phyloP scores from a whole-genome alignment of 2,888 invertebrate genomes.

The Rambutsinella grinnellia region DNA sequence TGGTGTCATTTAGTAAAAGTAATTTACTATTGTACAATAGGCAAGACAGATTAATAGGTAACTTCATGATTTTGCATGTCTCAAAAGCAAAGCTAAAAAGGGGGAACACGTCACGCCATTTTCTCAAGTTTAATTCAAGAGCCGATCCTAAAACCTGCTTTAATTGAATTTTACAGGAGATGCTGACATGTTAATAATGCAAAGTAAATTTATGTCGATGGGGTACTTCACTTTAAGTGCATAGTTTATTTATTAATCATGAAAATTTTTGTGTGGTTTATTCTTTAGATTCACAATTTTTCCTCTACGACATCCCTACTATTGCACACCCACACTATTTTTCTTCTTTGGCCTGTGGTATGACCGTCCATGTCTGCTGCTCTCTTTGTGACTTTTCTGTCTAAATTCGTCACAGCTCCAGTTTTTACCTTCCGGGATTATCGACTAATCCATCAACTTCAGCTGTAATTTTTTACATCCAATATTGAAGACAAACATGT shows the following conservation, averaged over 20 bases:
- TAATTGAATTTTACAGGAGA: background rate
- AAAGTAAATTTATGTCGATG: background rate
- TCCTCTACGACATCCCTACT: no score
- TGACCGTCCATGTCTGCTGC: background rate
- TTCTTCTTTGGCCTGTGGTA: background rate
- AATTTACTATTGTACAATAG: background rate
- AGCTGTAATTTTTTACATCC: background rate
- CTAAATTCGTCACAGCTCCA: background rate
- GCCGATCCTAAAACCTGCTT: background rate
- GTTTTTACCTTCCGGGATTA: background rate
- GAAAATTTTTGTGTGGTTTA: background rate
- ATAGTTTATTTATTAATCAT: background rate
- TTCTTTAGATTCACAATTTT: background rate
- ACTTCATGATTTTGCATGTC: no score
- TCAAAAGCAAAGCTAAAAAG: no score
- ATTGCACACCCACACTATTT: background rate
- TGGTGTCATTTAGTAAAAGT: background rate
- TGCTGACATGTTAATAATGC: background rate
- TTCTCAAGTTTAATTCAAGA: no score
- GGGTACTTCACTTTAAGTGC: no score
- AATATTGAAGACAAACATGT: background rate
- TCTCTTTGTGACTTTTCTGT: no score
- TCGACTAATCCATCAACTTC: conserved; percentile 35
- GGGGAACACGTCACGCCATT: background rate
- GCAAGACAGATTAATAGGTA: no score